Evolutionary conservation across 1,140 invertebrate genomes (phyloP).

Genomic region (Drosophila kepulauana): DNA sequence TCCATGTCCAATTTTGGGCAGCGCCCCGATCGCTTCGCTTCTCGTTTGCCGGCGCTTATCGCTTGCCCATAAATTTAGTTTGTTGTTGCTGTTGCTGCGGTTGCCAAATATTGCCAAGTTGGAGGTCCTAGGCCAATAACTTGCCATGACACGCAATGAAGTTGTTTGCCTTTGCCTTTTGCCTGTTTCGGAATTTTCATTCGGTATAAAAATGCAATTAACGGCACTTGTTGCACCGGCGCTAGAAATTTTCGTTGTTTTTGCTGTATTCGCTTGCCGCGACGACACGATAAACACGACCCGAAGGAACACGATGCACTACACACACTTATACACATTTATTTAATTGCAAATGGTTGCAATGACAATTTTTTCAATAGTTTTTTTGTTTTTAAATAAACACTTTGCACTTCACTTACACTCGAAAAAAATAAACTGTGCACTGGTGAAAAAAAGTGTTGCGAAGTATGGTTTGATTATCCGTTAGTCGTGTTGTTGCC

Average conservation of each 20-base stretch:
- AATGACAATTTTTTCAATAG: background rate
- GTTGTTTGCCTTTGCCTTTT: slow-evolving; percentile 61
- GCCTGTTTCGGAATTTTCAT: slow-evolving; percentile 52
- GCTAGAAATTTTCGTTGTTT: slow-evolving; percentile 14
- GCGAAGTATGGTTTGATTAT: slow-evolving; percentile 16
- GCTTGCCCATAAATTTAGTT: slow-evolving; percentile 8
- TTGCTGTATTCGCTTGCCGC: slow-evolving; percentile 13
- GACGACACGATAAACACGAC: slow-evolving; percentile 11
- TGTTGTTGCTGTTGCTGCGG: slow-evolving; percentile 33
- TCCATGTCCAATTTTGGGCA: slow-evolving; percentile 81
- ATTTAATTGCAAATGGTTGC: background rate
- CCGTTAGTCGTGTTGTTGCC: background rate
- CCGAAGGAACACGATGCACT: slow-evolving; percentile 14
- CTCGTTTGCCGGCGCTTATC: slow-evolving; percentile 55
- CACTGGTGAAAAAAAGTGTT: background rate
- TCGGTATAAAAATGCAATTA: slow-evolving; percentile 69
- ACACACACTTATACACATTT: background rate
- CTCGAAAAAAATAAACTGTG: background rate
- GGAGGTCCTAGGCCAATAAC: slow-evolving; percentile 70
- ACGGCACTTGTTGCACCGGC: slow-evolving; percentile 66
- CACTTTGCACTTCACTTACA: background rate
- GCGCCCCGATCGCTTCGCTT: slow-evolving; percentile 52
- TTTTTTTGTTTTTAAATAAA: background rate
- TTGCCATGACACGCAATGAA: slow-evolving; percentile 74
- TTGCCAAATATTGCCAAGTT: slow-evolving; percentile 60